Evolutionary conservation across 2,113 vertebrate species (phyloP).

Genomic region (Phylloscopus whistleri): DNA sequence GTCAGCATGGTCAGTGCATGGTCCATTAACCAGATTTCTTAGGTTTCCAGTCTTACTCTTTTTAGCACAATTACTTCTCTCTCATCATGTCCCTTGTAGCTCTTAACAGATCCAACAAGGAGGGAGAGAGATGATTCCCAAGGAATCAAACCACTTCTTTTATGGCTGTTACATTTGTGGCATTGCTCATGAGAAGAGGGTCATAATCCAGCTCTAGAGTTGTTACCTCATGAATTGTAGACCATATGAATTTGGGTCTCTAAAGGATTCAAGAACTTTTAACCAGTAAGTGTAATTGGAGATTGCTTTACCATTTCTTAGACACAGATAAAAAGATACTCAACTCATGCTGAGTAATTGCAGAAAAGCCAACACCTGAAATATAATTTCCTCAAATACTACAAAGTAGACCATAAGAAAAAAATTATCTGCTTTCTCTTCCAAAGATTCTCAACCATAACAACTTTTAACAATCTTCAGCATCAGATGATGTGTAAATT

Average conservation of each 20-base stretch:
- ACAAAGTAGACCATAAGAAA: neutral
- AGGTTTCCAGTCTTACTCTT: neutral
- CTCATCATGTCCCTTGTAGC: neutral
- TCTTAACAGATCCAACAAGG: neutral
- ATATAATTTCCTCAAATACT: neutral
- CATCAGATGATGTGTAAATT: neutral
- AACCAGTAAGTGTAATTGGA: neutral
- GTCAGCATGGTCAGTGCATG: neutral
- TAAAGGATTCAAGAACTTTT: neutral
- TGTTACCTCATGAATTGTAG: neutral
- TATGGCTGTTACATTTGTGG: neutral
- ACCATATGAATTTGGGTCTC: neutral
- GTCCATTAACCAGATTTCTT: neutral
- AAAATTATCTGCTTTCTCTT: neutral
- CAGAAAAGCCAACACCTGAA: neutral
- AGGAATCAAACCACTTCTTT: neutral
- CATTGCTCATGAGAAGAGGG: neutral
- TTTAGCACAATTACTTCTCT: neutral
- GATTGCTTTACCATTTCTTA: neutral
- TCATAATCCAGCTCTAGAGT: neutral
- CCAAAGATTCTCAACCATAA: neutral
- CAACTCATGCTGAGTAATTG: neutral
- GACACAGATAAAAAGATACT: neutral
- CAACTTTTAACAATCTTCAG: neutral
- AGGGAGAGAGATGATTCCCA: neutral